phyloP scores from a whole-genome alignment of 1,140 invertebrate species.

The Caenorhabditis inopinata region DNA sequence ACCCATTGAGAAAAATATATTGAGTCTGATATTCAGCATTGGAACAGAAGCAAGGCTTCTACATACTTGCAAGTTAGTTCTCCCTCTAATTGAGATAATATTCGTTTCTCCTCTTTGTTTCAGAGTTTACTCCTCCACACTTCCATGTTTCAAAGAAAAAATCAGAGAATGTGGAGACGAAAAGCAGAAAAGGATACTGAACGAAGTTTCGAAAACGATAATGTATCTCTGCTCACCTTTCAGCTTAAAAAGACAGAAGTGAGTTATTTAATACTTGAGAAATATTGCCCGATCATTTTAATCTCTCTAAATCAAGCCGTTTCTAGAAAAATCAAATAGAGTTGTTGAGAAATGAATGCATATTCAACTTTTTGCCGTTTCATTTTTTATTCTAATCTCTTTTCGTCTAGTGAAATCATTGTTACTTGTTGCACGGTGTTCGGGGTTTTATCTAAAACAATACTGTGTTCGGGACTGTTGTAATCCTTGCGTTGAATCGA shows the following conservation, averaged over 20 bases:
- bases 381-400: no score
- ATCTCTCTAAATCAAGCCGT: no score
- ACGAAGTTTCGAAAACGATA: slow-evolving; percentile 50
- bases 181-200: slow-evolving; percentile 46
- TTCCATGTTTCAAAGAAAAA: slow-evolving; percentile 52
- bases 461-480: background rate
- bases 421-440: background rate
- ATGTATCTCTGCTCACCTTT: slow-evolving; percentile 53
- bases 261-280: background rate
- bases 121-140: slow-evolving; percentile 47
- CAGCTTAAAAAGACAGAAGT: slow-evolving; percentile 47
- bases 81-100: background rate
- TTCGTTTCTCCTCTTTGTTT: background rate
- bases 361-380: background rate
- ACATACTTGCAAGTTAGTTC: slow-evolving; percentile 47
- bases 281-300: no score
- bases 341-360: no score
- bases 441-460: background rate
- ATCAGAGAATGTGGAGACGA: slow-evolving; percentile 50
- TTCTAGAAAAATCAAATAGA: no score
- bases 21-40: slow-evolving; percentile 47
- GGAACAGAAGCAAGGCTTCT: slow-evolving; percentile 45
- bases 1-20: slow-evolving; percentile 47
- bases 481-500: background rate
- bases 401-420: background rate